Percentiles rank a stretch among this genome's conserved stretches.
These are phyloP conservation scores for Pimephales promelas DNA, from an alignment of 2,113 vertebrate genomes.

Conservation along the genomic window DNA sequence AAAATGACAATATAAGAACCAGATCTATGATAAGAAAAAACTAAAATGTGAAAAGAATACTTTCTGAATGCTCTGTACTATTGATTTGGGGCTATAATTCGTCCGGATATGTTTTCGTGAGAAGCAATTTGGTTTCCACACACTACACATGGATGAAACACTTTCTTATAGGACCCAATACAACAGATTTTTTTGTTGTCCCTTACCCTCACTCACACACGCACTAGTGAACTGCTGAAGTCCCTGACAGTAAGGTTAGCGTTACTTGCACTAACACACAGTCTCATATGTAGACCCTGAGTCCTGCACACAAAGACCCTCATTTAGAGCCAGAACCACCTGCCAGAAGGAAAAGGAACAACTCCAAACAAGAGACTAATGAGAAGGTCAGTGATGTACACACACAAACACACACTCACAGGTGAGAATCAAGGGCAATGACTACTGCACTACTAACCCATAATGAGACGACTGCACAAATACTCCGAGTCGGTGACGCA, in stretches of 20 bases:
- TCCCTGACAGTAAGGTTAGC: constrained; percentile 48
- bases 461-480: background rate
- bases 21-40: background rate
- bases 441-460: constrained; percentile 6
- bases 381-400: constrained; percentile 54
- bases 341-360: constrained; percentile 58
- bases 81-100: background rate
- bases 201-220: constrained; percentile 1
- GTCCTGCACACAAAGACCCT: constrained; percentile 56
- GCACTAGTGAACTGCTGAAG: constrained; percentile 2
- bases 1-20: background rate
- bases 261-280: constrained; percentile 48
- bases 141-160: background rate
- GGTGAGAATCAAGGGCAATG: background rate
- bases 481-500: background rate
- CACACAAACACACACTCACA: background rate
- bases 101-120: background rate
- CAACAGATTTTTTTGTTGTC: background rate
- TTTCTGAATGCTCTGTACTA: background rate
- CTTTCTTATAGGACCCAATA: background rate
- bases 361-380: constrained; percentile 56
- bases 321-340: constrained; percentile 57
- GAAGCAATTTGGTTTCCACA: background rate
- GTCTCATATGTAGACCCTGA: constrained; percentile 59
- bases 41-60: background rate